Conservation (phyloP, 2,113 vertebrate species). For the Ardeotis arabs region DNA sequence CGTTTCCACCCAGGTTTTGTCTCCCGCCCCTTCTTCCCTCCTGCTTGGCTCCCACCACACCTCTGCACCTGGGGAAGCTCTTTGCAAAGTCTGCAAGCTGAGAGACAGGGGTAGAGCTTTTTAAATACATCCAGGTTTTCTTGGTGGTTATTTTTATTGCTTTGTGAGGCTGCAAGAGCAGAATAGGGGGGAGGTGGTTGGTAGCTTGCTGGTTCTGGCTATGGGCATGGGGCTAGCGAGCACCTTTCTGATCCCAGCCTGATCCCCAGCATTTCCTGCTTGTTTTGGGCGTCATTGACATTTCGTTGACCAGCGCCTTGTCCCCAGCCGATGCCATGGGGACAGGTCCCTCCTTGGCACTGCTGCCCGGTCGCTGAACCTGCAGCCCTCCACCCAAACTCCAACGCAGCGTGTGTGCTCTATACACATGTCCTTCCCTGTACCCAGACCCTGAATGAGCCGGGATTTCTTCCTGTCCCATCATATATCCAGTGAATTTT, state of each 20-base stretch:
- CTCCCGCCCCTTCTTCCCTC: not conserved
- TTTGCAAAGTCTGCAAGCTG: not conserved
- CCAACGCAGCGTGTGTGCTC: not conserved
- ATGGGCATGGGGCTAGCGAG: rapidly evolving
- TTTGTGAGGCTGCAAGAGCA: not conserved
- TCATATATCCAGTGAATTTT: rapidly evolving
- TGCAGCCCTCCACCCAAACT: not conserved
- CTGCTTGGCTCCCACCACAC: not conserved
- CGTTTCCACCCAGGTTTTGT: not conserved
- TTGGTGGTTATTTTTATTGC: not conserved
- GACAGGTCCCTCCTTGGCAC: not conserved
- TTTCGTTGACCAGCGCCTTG: too few species aligned
- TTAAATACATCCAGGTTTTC: rapidly evolving
- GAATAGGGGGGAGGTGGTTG: not conserved
- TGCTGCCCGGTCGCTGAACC: not conserved
- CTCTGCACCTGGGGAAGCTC: not conserved
- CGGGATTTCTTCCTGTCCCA: not conserved
- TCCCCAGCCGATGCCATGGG: rapidly evolving
- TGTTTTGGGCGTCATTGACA: not conserved
- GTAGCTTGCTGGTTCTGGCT: not conserved
- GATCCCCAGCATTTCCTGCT: not conserved
- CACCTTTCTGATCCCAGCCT: not conserved
- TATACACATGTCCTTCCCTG: rapidly evolving
- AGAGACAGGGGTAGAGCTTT: not conserved
- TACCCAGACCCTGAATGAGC: not conserved